Evolutionary conservation across 2,888 invertebrate genomes (phyloP).

Genomic region (Parasteatoda lunata): DNA sequence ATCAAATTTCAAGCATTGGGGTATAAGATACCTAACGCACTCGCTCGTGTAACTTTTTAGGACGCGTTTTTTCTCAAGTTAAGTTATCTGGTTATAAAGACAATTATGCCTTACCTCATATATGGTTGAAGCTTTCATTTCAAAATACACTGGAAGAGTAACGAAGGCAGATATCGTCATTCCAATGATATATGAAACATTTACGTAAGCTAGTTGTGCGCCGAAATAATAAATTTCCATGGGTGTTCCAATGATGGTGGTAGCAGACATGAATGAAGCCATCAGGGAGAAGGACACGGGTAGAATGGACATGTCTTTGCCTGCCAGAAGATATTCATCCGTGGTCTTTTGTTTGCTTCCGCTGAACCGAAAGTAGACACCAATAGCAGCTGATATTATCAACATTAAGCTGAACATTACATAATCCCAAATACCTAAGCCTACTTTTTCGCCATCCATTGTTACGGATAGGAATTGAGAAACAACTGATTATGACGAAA

Average conservation of each 20-base stretch:
- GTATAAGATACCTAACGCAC: not conserved
- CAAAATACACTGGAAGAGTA: constrained; percentile 89
- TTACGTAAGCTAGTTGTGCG: constrained; percentile 86
- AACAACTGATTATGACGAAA: too few relatives aligned
- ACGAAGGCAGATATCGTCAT: constrained; percentile 85
- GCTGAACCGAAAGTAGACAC: too few relatives aligned
- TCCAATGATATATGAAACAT: constrained; percentile 83
- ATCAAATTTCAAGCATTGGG: not conserved
- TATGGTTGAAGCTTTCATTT: constrained; percentile 86
- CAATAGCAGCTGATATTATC: too few relatives aligned
- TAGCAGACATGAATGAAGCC: constrained; percentile 94
- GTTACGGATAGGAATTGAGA: too few relatives aligned
- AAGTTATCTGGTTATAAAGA: not conserved
- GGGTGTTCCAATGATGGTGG: constrained; percentile 89
- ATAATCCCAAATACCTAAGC: too few relatives aligned
- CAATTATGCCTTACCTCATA: constrained; percentile 58
- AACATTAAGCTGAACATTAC: too few relatives aligned
- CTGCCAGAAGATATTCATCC: constrained; percentile 81
- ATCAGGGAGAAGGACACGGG: constrained; percentile 92
- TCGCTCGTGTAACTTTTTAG: too few relatives aligned
- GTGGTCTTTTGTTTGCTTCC: constrained; percentile 78
- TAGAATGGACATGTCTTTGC: constrained; percentile 84
- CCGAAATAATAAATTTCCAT: constrained; percentile 90
- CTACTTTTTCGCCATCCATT: too few relatives aligned
- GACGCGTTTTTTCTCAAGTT: too few relatives aligned